These are phyloP conservation scores for Chloroceryle inda DNA, from an alignment of 2,797 vertebrate species.

Conservation along the genomic window DNA sequence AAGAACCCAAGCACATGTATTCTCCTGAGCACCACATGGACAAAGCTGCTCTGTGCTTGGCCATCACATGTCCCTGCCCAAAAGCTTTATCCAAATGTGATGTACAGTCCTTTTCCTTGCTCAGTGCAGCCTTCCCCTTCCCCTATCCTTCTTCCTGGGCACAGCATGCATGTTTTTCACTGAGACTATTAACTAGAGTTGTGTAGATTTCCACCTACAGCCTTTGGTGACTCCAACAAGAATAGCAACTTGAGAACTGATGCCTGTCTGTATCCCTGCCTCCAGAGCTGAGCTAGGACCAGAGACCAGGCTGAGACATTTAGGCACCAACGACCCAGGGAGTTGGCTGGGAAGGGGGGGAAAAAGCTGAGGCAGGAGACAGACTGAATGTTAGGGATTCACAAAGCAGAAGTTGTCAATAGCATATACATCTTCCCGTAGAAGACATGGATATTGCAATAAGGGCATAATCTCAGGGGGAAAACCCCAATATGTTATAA, in stretches of 20 bases:
- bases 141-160: not conserved
- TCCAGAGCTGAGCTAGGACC: not conserved
- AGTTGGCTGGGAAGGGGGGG: not conserved
- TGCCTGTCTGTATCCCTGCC: not conserved
- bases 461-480: not conserved
- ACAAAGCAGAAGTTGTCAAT: not conserved
- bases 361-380: not conserved
- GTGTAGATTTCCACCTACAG: not conserved
- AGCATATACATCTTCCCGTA: not conserved
- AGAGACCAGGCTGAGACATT: not conserved
- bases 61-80: not conserved
- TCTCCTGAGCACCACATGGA: not conserved
- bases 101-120: not conserved
- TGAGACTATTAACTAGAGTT: not conserved
- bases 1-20: not conserved
- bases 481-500: not conserved
- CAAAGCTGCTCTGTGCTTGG: not conserved
- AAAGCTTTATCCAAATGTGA: rapidly evolving
- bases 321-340: not conserved
- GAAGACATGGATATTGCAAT: not conserved
- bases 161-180: rapidly evolving
- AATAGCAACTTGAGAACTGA: not conserved
- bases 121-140: not conserved
- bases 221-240: not conserved
- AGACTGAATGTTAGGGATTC: not conserved